Evolutionary conservation across 2,888 invertebrate species (phyloP).

Genomic region (Glaucopsyche alexis): DNA sequence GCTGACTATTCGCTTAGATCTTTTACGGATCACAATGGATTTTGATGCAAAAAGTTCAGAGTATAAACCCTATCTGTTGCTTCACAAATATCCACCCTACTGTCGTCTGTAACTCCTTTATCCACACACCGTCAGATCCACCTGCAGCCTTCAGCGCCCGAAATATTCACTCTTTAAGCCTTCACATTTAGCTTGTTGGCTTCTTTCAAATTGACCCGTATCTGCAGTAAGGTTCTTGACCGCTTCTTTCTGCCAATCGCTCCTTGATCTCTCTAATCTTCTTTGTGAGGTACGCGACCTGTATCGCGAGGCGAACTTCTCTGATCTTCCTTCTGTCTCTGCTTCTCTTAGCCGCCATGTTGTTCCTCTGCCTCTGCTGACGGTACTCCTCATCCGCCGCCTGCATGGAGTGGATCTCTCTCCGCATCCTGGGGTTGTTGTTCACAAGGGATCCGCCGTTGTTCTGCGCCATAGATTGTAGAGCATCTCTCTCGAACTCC

Average conservation of each 20-base stretch:
- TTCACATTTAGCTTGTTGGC: too few species aligned
- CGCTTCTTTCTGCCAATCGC: slow-evolving; percentile 43
- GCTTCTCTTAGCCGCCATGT: slow-evolving; percentile 96
- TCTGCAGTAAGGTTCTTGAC: slow-evolving; percentile 18
- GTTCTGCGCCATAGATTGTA: slow-evolving; percentile 82
- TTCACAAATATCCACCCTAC: too few species aligned
- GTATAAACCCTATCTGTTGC: too few species aligned
- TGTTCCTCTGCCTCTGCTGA: slow-evolving; percentile 93
- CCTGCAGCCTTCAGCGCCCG: not conserved
- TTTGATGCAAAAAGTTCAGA: too few species aligned
- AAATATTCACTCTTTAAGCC: not conserved
- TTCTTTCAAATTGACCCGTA: slow-evolving; percentile 18
- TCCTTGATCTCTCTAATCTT: slow-evolving; percentile 90
- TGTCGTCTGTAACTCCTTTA: too few species aligned
- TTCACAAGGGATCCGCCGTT: slow-evolving; percentile 76
- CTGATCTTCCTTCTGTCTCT: slow-evolving; percentile 93
- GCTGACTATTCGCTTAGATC: too few species aligned
- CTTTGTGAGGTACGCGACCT: slow-evolving; percentile 92
- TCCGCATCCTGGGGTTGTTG: slow-evolving; percentile 72
- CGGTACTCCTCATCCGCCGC: slow-evolving; percentile 88
- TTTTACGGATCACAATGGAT: too few species aligned
- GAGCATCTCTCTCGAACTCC: slow-evolving; percentile 83
- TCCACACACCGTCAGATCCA: not conserved
- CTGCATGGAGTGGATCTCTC: slow-evolving; percentile 34
- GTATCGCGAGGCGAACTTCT: slow-evolving; percentile 94